phyloP scores from a whole-genome alignment of 1,140 invertebrate genomes.

The Arion vulgaris region DNA sequence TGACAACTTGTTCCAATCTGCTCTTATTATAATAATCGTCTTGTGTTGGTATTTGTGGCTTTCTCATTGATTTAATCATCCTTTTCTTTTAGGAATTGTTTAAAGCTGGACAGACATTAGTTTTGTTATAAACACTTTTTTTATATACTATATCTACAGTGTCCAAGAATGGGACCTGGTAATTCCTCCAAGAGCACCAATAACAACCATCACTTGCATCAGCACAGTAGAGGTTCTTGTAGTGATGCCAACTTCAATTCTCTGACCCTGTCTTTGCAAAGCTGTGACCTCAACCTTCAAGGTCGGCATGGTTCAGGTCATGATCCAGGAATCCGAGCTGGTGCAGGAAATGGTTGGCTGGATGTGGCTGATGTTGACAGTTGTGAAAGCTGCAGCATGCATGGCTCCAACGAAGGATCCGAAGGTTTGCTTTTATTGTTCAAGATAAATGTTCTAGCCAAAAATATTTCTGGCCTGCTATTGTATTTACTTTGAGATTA shows the following conservation, averaged over 20 bases:
- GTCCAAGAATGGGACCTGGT: conserved; percentile 1
- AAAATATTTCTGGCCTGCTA: too few species aligned
- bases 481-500: too few species aligned
- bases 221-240: neutral
- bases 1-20: too few species aligned
- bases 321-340: neutral
- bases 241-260: conserved; percentile 42
- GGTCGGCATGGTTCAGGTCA: conserved; percentile 8
- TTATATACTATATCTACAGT: conserved; percentile 14
- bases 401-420: conserved; percentile 68
- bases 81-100: too few species aligned
- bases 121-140: too few species aligned
- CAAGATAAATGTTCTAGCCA: too few species aligned
- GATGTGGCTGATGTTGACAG: conserved; percentile 50
- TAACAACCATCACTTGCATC: conserved; percentile 16
- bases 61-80: too few species aligned
- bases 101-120: too few species aligned
- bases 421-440: conserved; percentile 42
- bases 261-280: conserved; percentile 36
- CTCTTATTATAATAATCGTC: too few species aligned
- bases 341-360: neutral
- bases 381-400: conserved; percentile 68
- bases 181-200: conserved; percentile 30
- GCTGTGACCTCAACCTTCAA: conserved; percentile 25
- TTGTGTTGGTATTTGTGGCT: too few species aligned